Base-by-base conservation (phyloP, 2,797 vertebrate genomes). In the Gobio occitaniae region DNA sequence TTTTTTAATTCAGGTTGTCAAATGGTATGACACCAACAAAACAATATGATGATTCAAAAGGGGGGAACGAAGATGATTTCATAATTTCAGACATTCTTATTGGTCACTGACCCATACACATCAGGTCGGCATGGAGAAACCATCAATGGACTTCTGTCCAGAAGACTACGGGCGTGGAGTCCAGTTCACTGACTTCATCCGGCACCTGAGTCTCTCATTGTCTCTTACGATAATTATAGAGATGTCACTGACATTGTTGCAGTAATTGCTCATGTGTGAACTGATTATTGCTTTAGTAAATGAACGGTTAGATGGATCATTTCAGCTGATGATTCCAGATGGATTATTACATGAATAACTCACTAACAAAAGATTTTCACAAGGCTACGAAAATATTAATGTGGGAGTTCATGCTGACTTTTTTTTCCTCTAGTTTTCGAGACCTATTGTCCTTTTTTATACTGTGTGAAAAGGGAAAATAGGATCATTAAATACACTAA, bases 261-360 rank as follows among this genome's bases (percentile, higher is more conserved):
- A 21, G 70, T 50, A 83, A 83, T 65, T 63, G 69, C 25, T 65
- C 0, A 9, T 75, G 81, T 74, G 25, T 74, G 81, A 75, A 83
- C 29, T 75, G 44, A 75, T 83, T 65, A 38, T 36, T 83, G 29
- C 81, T 50, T 83, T 52, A 63, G 56, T 82, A 65, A 82, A 82
- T 74, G 44, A 75, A 38, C 1, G 29, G 56, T 83, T 83, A 83
- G 70, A 65, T 74, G 61, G 44, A 75, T 83, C 5, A 52, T 65
- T 63, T 36, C 59, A 83, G 59, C 21, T 66, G 52, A 56, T 71
- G 68, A 59, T 82, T 82, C 81, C 59, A 66, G 59, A 75, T 83
- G 71, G 72, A 83, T 83, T 83, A 83, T 65, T 41, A 48, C 59
- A 83, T 76, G 71, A 83, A 66, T 83, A 83, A 63, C 76, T 63